Evolutionary conservation across 2,888 invertebrate genomes (phyloP), one percentile per base, ranked within the genome.

Genomic region (Hyposoter didymator): DNA sequence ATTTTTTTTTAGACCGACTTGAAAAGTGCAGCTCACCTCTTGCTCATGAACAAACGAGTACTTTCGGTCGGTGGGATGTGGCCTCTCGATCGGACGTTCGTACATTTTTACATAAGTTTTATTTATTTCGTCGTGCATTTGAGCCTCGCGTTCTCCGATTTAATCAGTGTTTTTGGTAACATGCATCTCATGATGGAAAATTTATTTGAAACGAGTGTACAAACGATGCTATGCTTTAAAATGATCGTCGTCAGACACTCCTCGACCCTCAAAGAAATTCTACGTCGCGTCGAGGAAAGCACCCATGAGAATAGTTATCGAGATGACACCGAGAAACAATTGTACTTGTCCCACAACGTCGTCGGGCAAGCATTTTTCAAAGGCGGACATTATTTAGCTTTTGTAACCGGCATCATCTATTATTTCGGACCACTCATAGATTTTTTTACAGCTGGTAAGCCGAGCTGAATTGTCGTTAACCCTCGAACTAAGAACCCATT

Each of bases 151-250:
- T 87, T 84, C 55, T 55, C 75, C 0, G 82, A 89, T 82, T 45
- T 89, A 4, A 72, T 64, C 22, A 66, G 72, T 0, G 84, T 86
- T 52, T 81, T 88, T 7, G 89, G 89, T 19, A 70, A 89, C 45
- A 74, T 87, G 32, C 87, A 89, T 45, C 64, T 87, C 3, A 87
- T 87, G 82, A 82, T 89, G 28, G 73, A 84, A 66, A 89, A 89
- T 79, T 59, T 89, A 1, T 75, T 87, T 47, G 89, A 89, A 47
- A 85, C 84, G 1, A 43, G 59, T 28, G 62, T 83, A 2, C 78
- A 88, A 43, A 82, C 84, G n/a, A 87, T 89, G 67, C 72, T 87
- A 2, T 80, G 82, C 8, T 35, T 80, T 0, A 67, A 84, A 55
- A n/a, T 89, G 59, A 84, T 88, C 17, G 70, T 89, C 0, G 67